Percentiles rank a stretch among this genome's conserved stretches.
phyloP scores from a whole-genome alignment of 2,888 invertebrate species.

The Luffia ferchaultella region DNA sequence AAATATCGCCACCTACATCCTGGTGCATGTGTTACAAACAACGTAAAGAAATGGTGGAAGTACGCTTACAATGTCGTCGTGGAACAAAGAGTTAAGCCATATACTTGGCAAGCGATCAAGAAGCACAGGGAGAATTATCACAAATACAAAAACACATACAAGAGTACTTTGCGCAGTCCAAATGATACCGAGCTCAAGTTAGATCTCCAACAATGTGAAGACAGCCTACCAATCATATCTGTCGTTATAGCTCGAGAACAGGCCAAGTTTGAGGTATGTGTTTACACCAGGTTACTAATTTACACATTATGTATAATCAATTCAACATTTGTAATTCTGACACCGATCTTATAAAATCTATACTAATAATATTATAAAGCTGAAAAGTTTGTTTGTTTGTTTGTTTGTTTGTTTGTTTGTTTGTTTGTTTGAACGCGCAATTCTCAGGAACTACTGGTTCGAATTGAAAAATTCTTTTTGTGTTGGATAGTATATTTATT shows the following conservation, averaged over 20 bases:
- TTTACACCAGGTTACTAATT: background rate
- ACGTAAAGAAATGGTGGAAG: slow-evolving; percentile 76
- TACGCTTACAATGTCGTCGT: slow-evolving; percentile 76
- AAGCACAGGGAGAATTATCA: slow-evolving; percentile 74
- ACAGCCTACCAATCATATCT: slow-evolving; percentile 74
- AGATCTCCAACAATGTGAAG: slow-evolving; percentile 79
- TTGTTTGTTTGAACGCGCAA: too few species aligned
- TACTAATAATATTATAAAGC: too few species aligned
- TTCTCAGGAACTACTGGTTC: too few species aligned
- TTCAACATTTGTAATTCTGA: too few species aligned
- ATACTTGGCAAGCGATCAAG: slow-evolving; percentile 76
- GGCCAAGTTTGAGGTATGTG: slow-evolving; percentile 75
- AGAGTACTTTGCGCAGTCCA: slow-evolving; percentile 73
- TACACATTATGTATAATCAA: too few species aligned
- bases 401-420: too few species aligned
- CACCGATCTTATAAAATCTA: too few species aligned
- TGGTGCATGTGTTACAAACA: slow-evolving; percentile 60
- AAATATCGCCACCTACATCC: slow-evolving; percentile 73
- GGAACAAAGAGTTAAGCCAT: slow-evolving; percentile 76
- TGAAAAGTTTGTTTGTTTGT: too few species aligned
- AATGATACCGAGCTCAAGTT: slow-evolving; percentile 77
- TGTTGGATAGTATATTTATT: too few species aligned
- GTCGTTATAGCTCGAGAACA: slow-evolving; percentile 82
- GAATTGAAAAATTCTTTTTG: too few species aligned
- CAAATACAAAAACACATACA: slow-evolving; percentile 74